These are phyloP conservation scores for Forpus xanthops DNA, from an alignment of 2,797 vertebrate species.

Conservation along the genomic window DNA sequence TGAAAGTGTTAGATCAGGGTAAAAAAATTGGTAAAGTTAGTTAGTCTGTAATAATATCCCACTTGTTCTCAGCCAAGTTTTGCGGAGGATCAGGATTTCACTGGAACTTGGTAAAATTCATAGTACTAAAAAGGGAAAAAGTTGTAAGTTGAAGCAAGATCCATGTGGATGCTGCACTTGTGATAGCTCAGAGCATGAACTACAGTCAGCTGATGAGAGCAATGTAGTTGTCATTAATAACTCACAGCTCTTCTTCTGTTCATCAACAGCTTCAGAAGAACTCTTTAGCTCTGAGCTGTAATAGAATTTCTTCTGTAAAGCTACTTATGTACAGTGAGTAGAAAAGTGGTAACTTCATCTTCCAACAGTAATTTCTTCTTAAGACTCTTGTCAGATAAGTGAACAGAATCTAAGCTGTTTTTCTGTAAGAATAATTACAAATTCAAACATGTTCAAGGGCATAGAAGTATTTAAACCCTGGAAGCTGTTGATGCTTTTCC, in stretches of 20 bases:
- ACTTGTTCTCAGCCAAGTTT: not conserved
- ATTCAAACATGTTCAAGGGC: not conserved
- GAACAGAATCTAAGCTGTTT: not conserved
- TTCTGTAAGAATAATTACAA: not conserved
- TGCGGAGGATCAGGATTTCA: not conserved
- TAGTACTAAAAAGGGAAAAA: not conserved
- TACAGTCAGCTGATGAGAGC: too few species aligned
- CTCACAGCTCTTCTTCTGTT: not conserved
- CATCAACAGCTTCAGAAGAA: not conserved
- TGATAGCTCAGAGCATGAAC: too few species aligned
- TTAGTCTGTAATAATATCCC: not conserved
- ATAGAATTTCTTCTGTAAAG: not conserved
- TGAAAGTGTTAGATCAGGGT: not conserved
- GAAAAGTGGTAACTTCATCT: not conserved
- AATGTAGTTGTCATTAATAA: not conserved
- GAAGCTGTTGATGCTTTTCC: not conserved
- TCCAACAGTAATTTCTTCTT: not conserved
- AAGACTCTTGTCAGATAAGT: not conserved
- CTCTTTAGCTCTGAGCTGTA: not conserved
- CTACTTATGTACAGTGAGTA: not conserved
- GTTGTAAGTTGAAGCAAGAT: not conserved
- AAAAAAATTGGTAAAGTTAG: accelerated
- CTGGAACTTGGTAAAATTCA: not conserved
- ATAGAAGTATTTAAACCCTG: not conserved
- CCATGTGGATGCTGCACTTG: accelerated